phyloP scores from a whole-genome alignment of 2,888 invertebrate species.

The Hirtodrosophila trivittata region DNA sequence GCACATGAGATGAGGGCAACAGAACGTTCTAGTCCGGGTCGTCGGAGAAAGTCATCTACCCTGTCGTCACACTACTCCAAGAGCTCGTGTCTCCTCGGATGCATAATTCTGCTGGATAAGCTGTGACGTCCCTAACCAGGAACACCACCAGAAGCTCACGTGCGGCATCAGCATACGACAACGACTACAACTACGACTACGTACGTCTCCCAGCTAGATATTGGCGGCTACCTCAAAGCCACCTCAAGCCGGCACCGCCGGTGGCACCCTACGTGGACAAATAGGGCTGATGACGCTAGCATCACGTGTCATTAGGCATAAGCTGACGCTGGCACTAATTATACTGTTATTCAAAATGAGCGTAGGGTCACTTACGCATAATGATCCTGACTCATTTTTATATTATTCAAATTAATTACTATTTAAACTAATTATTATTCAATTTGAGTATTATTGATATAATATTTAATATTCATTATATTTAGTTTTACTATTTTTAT shows the following conservation, averaged over 20 bases:
- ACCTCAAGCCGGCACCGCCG: too few relatives aligned
- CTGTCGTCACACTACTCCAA: conserved; percentile 33
- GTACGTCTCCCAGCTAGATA: neutral
- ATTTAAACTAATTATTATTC: too few relatives aligned
- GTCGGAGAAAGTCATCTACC: neutral
- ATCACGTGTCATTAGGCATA: too few relatives aligned
- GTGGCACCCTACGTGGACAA: neutral
- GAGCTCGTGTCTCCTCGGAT: conserved; percentile 17
- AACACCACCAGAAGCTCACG: conserved; percentile 42
- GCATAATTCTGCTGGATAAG: conserved; percentile 43
- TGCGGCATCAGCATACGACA: conserved; percentile 16
- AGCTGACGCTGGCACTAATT: too few relatives aligned
- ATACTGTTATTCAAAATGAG: too few relatives aligned
- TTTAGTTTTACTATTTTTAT: too few relatives aligned
- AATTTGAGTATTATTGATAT: too few relatives aligned
- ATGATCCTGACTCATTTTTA: too few relatives aligned
- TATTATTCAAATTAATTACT: too few relatives aligned
- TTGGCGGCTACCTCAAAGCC: conserved; percentile 25
- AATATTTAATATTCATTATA: too few relatives aligned
- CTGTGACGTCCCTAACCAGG: conserved; percentile 47
- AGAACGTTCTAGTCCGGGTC: neutral
- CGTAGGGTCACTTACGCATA: too few relatives aligned
- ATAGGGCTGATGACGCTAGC: neutral
- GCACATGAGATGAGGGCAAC: neutral
- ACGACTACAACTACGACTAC: too few relatives aligned